phyloP scores from a whole-genome alignment of 2,888 invertebrate genomes.

The Macrostomum cliftonense region DNA sequence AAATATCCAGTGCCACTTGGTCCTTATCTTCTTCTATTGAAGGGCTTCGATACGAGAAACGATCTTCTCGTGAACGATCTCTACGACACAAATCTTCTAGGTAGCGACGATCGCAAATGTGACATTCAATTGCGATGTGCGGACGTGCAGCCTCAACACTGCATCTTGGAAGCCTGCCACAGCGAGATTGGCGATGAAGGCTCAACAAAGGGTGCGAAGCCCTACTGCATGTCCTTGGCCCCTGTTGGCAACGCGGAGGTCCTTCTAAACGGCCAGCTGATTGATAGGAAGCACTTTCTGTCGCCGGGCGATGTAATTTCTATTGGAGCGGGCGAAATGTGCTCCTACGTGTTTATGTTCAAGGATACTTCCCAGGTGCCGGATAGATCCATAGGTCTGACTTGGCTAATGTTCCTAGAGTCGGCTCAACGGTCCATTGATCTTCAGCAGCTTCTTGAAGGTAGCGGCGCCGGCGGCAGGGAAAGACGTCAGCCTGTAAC shows the following conservation, averaged over 20 bases:
- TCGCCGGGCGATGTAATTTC: slow-evolving; percentile 24
- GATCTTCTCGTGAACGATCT: slow-evolving; percentile 4
- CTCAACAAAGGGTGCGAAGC: not conserved
- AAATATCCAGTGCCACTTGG: not conserved
- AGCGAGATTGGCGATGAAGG: not conserved
- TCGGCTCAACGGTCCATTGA: too few relatives aligned
- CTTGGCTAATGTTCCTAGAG: not conserved
- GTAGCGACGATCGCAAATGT: not conserved
- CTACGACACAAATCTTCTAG: slow-evolving; percentile 1
- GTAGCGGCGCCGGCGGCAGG: too few relatives aligned
- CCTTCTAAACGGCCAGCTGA: not conserved
- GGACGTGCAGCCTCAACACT: not conserved
- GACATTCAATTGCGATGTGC: not conserved
- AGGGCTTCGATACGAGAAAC: not conserved
- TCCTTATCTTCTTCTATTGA: slow-evolving; percentile 1
- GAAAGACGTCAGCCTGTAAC: too few relatives aligned
- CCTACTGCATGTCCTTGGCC: not conserved
- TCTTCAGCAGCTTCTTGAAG: too few relatives aligned
- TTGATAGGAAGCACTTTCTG: slow-evolving; percentile 10
- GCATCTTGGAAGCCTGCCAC: not conserved
- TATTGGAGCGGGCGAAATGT: slow-evolving; percentile 15
- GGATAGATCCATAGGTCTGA: slow-evolving; percentile 1
- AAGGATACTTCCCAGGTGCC: slow-evolving; percentile 18
- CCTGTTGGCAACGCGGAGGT: not conserved
- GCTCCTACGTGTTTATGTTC: slow-evolving; percentile 25